Percentiles rank a stretch among this genome's conserved stretches.
phyloP scores from a whole-genome alignment of 2,113 vertebrate genomes.

The Bufo gargarizans region DNA sequence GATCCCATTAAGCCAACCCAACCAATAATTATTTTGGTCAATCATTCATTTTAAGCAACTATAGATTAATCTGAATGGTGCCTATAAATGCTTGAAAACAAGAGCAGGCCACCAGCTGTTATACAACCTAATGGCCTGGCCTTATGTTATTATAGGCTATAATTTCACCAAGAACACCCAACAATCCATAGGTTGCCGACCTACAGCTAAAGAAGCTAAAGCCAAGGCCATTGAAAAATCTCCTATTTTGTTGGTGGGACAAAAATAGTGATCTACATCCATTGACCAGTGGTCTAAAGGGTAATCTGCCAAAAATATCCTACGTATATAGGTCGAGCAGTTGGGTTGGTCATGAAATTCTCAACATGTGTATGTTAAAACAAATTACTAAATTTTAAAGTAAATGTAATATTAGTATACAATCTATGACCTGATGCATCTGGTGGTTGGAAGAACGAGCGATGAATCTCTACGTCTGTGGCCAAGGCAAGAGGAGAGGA shows the following conservation, averaged over 20 bases:
- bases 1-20: too few species aligned
- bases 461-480: background rate
- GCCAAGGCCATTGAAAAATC: slow-evolving; percentile 35
- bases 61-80: too few species aligned
- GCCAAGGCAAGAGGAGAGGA: slow-evolving; percentile 64
- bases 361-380: background rate
- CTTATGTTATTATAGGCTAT: background rate
- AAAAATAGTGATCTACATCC: background rate
- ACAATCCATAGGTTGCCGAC: background rate
- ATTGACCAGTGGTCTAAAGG: background rate
- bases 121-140: too few species aligned
- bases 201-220: background rate
- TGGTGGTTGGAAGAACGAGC: background rate
- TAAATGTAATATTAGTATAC: background rate
- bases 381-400: too few species aligned
- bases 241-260: background rate
- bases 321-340: background rate
- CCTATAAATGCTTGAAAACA: background rate
- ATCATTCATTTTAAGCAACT: too few species aligned
- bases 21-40: too few species aligned
- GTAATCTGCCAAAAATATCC: background rate
- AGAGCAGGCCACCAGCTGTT: background rate
- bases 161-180: background rate
- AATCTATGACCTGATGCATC: background rate
- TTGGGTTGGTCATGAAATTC: background rate